Conservation (phyloP, 1,140 invertebrate genomes). For the Palaemon carinicauda region DNA sequence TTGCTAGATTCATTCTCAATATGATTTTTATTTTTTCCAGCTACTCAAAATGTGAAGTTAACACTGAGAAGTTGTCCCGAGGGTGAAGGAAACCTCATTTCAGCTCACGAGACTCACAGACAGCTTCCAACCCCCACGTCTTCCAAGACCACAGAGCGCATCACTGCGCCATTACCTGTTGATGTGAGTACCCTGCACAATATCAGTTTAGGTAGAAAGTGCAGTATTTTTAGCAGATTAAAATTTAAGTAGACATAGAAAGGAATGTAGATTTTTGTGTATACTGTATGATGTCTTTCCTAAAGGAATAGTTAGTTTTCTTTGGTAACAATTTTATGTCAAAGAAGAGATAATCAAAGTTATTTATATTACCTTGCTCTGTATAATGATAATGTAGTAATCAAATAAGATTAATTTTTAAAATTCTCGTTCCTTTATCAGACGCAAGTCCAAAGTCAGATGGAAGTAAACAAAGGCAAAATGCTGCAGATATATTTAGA, state of each 20-base stretch:
- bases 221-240: too few relatives aligned
- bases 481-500: constrained; percentile 82
- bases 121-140: constrained; percentile 64
- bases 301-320: too few relatives aligned
- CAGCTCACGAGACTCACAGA: constrained; percentile 64
- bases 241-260: too few relatives aligned
- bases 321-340: too few relatives aligned
- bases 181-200: constrained; percentile 80
- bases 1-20: neutral
- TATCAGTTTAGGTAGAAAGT: too few relatives aligned
- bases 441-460: constrained; percentile 79
- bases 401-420: neutral
- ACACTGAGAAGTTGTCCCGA: constrained; percentile 46
- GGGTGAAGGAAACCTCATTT: constrained; percentile 52
- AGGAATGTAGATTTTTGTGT: too few relatives aligned
- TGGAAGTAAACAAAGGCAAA: constrained; percentile 78
- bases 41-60: constrained; percentile 45
- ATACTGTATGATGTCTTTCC: too few relatives aligned
- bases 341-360: too few relatives aligned
- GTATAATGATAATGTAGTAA: too few relatives aligned
- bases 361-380: neutral
- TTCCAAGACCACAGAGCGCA: constrained; percentile 68
- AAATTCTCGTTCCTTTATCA: constrained; percentile 68
- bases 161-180: constrained; percentile 88
- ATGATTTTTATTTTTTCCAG: constrained; percentile 15